A percentile compares a stretch with the other conserved stretches of the same genome.
phyloP scores from a whole-genome alignment of 1,140 invertebrate species.

The Drosophila teissieri region DNA sequence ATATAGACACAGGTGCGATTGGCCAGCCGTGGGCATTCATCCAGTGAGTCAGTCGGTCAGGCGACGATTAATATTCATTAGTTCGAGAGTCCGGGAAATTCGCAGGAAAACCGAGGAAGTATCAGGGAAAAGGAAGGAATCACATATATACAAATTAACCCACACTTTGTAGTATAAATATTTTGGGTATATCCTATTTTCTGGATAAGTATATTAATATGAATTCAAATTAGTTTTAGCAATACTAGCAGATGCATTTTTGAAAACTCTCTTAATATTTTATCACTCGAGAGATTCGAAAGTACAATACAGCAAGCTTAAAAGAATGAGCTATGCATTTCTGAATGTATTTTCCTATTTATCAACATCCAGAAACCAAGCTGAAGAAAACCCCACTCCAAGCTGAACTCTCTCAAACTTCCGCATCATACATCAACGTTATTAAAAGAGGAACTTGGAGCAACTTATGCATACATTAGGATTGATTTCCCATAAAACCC shows the following conservation, averaged over 20 bases:
- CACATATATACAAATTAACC: neutral
- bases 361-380: neutral
- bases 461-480: constrained; percentile 59
- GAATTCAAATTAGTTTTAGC: too few species aligned
- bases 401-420: neutral
- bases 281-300: too few species aligned
- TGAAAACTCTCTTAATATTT: neutral
- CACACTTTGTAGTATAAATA: neutral
- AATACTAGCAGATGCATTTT: neutral
- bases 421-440: constrained; percentile 36
- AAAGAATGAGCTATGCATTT: too few species aligned
- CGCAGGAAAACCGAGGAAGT: neutral
- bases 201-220: too few species aligned
- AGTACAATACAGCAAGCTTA: too few species aligned
- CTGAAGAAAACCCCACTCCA: neutral
- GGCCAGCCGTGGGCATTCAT: constrained; percentile 25
- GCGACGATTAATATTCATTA: constrained; percentile 64
- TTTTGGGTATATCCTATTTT: too few species aligned
- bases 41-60: constrained; percentile 54
- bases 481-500: constrained; percentile 75
- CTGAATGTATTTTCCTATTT: neutral
- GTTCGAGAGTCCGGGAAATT: neutral
- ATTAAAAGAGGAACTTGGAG: constrained; percentile 42
- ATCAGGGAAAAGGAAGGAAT: neutral
- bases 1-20: constrained; percentile 57